These are phyloP conservation scores for Gymnothorax reevesii DNA, from an alignment of 2,797 vertebrate genomes.

Conservation along the genomic window DNA sequence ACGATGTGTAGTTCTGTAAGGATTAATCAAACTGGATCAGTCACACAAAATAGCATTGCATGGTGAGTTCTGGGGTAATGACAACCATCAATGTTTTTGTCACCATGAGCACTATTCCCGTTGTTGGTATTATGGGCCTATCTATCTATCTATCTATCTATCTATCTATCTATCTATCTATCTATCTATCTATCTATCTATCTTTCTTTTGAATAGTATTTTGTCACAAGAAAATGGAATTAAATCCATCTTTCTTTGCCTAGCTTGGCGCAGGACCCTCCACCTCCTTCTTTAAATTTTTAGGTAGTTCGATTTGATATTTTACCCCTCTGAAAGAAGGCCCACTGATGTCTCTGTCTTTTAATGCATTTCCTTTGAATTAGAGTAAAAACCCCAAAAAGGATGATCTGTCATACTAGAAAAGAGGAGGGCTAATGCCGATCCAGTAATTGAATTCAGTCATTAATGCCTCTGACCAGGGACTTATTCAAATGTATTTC, in stretches of 20 bases:
- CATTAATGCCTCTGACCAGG: conserved; percentile 67
- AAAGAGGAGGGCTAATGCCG: conserved; percentile 63
- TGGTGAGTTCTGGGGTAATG: conserved; percentile 57
- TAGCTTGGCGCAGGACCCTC: conserved; percentile 65
- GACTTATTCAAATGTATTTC: conserved; percentile 71
- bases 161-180: no score
- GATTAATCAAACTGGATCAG: conserved; percentile 29
- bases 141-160: neutral
- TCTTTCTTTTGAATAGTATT: neutral
- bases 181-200: no score
- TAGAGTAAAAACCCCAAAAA: conserved; percentile 59
- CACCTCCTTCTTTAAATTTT: conserved; percentile 65
- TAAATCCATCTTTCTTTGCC: conserved; percentile 54
- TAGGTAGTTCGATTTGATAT: conserved; percentile 78
- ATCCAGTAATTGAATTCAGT: conserved; percentile 71
- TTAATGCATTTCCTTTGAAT: conserved; percentile 81
- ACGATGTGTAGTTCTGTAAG: conserved; percentile 36
- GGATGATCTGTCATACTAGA: conserved; percentile 48
- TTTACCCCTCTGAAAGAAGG: conserved; percentile 74
- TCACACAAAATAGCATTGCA: conserved; percentile 54
- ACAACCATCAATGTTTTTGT: conserved; percentile 12
- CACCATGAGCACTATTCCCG: neutral
- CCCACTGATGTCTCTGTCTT: conserved; percentile 76
- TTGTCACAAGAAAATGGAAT: conserved; percentile 47
- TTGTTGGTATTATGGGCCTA: neutral